Conservation (phyloP, 2,797 vertebrate species). For the Percopsis omiscomaycus region DNA sequence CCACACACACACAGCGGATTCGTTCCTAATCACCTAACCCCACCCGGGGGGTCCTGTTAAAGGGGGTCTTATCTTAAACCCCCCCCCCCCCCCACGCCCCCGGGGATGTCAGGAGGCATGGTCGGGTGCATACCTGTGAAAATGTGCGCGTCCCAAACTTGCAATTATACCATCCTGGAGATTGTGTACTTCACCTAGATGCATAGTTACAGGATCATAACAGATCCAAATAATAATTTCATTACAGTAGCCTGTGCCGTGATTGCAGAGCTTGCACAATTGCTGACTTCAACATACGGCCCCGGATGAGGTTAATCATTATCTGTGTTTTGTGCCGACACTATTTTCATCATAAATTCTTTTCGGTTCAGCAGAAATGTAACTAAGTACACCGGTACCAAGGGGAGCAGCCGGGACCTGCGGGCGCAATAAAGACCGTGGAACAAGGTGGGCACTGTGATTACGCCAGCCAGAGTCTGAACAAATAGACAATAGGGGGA, state of each 20-base stretch:
- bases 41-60: constrained; percentile 20
- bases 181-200: constrained; percentile 43
- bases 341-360: constrained; percentile 19
- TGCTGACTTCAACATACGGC: constrained; percentile 33
- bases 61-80: constrained; percentile 31
- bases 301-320: constrained; percentile 32
- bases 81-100: background rate
- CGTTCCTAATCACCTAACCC: too few relatives aligned
- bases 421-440: constrained; percentile 17
- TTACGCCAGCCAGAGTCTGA: constrained; percentile 12
- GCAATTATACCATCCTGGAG: constrained; percentile 58
- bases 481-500: constrained; percentile 8
- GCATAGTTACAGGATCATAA: constrained; percentile 74
- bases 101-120: constrained; percentile 47
- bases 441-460: constrained; percentile 14
- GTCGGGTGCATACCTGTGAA: constrained; percentile 36
- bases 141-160: constrained; percentile 31
- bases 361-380: constrained; percentile 23
- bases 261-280: constrained; percentile 50
- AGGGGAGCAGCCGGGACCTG: constrained; percentile 10
- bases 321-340: constrained; percentile 45
- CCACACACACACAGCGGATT: too few relatives aligned
- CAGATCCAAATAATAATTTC: constrained; percentile 75
- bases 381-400: constrained; percentile 17
- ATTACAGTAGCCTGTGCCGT: constrained; percentile 41